These are phyloP conservation scores for Cuniculus paca DNA, from an alignment of 2,797 vertebrate species.

Conservation along the genomic window DNA sequence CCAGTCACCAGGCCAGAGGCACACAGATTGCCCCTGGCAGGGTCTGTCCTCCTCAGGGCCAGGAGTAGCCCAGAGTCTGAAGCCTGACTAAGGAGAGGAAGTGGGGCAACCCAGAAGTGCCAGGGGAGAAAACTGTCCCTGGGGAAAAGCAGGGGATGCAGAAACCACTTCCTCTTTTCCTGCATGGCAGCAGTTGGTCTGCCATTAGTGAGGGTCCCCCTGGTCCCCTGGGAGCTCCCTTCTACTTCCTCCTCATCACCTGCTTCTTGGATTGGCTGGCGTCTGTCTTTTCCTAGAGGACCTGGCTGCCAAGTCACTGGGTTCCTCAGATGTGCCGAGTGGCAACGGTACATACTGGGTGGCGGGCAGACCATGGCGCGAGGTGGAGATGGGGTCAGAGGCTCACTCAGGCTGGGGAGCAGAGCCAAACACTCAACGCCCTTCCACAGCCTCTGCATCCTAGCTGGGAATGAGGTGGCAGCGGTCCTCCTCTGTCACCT, in stretches of 20 bases:
- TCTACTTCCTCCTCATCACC: not conserved
- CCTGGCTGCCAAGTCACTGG: not conserved
- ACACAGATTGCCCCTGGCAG: too few species aligned
- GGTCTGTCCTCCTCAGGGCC: not conserved
- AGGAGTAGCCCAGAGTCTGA: fast-evolving
- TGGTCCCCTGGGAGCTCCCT: not conserved
- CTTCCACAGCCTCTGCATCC: not conserved
- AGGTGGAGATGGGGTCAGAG: not conserved
- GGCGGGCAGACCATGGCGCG: not conserved
- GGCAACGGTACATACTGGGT: not conserved
- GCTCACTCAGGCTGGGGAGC: not conserved
- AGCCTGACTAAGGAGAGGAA: not conserved
- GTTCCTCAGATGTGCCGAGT: not conserved
- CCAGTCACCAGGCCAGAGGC: not conserved
- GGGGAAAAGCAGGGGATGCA: not conserved
- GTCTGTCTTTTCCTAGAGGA: not conserved
- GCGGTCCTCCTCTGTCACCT: not conserved
- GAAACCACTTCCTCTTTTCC: not conserved
- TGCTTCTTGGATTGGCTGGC: not conserved
- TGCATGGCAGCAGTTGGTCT: not conserved
- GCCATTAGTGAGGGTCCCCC: not conserved
- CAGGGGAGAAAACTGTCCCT: not conserved
- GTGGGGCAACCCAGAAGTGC: not conserved
- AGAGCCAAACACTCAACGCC: not conserved
- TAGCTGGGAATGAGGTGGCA: not conserved